Base-by-base conservation (phyloP, 2,113 vertebrate genomes). In the Epinephelus fuscoguttatus region DNA sequence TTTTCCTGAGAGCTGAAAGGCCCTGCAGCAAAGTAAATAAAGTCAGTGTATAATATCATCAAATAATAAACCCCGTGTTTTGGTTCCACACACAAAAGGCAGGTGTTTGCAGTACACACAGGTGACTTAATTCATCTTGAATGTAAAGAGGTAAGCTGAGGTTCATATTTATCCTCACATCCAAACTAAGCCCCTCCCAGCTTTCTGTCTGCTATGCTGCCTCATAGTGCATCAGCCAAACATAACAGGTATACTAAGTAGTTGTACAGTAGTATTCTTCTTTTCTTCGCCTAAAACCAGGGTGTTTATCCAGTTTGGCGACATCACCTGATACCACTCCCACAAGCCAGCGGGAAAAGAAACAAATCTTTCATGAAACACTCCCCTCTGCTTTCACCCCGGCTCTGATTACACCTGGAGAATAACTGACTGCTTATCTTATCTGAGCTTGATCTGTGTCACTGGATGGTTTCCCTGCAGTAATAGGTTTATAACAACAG, bases 41-140 rank as follows among this genome's bases (percentile, higher is more conserved):
- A 82, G 76, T 47, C 64, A 67, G 40, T 33, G 72, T 69, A 75
- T 45, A 40, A 76, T 37, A 66, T 69, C 78, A 74, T 81, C 61
- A 66, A 78, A 83, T 74, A 76, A 88, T 78, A 37, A 75, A 25
- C 6, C 45, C 10, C 14, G 47, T 82, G 59, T 87, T 88, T 84
- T 68, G 66, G 68, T 4, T 87, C 27, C 78, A 82, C 66, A 87
- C 88, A 92, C 69, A 75, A 55, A 42, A 67, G 2, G 57, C 67
- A 82, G 64, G 66, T 82, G 87, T 89, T 84, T 82, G 77, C 61
- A 71, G 73, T 85, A 52, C 50, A 85, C 67, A 83, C 81, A 81
- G 53, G 50, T 55, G 49, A 74, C 4, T 3, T 21, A 25, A 45
- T 77, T 77, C 66, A 76, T 37, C 47, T 8, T 11, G 25, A 7